phyloP scores from a whole-genome alignment of 2,113 vertebrate species.

The Paedocypris sp. region DNA sequence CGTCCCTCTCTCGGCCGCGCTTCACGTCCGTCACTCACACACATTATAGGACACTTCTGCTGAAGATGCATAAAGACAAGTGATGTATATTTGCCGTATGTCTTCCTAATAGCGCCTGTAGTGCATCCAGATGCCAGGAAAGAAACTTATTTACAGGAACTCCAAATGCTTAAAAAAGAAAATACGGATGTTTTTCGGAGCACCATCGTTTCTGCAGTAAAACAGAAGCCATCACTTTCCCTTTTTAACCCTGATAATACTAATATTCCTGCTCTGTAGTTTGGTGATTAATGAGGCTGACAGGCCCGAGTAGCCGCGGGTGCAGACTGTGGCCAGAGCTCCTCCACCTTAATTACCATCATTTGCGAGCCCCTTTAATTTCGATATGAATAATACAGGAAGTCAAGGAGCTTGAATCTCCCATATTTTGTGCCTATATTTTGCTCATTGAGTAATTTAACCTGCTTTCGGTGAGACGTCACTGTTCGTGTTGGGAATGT shows the following conservation, averaged over 20 bases:
- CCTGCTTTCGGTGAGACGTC: conserved; percentile 10
- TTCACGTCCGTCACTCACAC: conserved; percentile 23
- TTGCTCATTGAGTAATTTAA: not conserved
- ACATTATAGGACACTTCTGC: conserved; percentile 1
- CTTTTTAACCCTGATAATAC: conserved; percentile 28
- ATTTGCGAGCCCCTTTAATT: conserved; percentile 43
- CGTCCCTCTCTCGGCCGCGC: conserved; percentile 49
- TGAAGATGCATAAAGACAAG: too few species aligned
- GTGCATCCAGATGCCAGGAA: conserved; percentile 34
- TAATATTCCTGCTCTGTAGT: not conserved
- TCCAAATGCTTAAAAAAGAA: too few species aligned
- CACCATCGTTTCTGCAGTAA: conserved; percentile 28
- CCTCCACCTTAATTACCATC: conserved; percentile 47
- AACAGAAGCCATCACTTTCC: conserved; percentile 25
- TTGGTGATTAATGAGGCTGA: conserved; percentile 40
- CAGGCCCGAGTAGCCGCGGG: conserved; percentile 39
- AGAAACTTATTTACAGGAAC: conserved; percentile 47
- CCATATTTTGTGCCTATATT: conserved; percentile 11
- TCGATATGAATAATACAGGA: conserved; percentile 48
- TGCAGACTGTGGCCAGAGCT: conserved; percentile 40
- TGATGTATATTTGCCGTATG: too few species aligned
- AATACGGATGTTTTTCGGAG: too few species aligned
- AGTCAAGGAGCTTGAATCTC: conserved; percentile 38
- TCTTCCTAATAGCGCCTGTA: conserved; percentile 20
- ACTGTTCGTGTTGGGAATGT: too few species aligned